phyloP scores from a whole-genome alignment of 2,113 vertebrate species.

The Ochotona princeps region DNA sequence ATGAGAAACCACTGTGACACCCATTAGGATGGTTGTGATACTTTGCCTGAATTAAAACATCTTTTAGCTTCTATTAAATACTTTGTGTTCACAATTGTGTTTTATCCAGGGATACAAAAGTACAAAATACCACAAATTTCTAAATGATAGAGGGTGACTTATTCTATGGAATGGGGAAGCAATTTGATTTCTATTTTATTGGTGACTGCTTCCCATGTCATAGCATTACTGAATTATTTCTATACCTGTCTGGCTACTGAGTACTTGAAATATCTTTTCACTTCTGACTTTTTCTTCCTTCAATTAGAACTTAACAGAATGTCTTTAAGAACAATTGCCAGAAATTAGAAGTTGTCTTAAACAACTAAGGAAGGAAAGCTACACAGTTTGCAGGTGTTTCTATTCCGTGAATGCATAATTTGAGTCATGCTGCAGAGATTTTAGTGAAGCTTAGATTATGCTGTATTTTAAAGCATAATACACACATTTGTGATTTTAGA shows the following conservation, averaged over 20 bases:
- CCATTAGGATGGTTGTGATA: background rate
- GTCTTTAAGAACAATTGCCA: conserved; percentile 19
- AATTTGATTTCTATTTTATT: background rate
- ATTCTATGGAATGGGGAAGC: background rate
- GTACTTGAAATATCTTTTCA: background rate
- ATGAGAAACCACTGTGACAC: background rate
- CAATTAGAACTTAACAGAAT: background rate
- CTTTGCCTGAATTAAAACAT: too few relatives aligned
- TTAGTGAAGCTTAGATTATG: background rate
- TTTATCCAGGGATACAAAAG: background rate
- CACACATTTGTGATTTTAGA: conserved; percentile 73
- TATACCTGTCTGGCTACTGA: background rate
- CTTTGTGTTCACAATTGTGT: background rate
- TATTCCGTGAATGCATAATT: background rate
- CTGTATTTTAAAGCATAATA: conserved; percentile 64
- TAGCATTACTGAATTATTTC: background rate
- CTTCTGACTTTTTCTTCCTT: background rate
- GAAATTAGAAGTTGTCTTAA: background rate
- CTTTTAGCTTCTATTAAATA: background rate
- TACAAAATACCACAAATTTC: background rate
- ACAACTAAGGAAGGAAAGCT: background rate
- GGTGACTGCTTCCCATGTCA: background rate
- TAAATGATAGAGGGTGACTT: background rate
- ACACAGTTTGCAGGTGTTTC: background rate
- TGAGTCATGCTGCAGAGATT: background rate